These are phyloP conservation scores for Menura novaehollandiae DNA, from an alignment of 2,113 vertebrate genomes.

Conservation along the genomic window DNA sequence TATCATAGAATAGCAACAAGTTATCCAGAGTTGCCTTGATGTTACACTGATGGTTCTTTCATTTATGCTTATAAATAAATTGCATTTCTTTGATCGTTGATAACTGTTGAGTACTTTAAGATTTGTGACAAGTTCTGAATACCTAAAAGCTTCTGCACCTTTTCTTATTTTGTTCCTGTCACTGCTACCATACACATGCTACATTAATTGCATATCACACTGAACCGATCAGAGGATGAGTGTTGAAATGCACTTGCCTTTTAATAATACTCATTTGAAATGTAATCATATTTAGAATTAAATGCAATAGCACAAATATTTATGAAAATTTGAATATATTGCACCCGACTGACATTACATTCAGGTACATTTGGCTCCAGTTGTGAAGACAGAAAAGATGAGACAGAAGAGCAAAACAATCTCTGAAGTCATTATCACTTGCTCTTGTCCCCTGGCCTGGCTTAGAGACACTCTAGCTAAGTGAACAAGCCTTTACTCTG, in stretches of 20 bases:
- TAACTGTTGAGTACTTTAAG: neutral
- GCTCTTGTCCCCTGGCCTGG: neutral
- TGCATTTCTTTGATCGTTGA: neutral
- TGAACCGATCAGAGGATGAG: rapidly evolving
- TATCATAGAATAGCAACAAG: neutral
- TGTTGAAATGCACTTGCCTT: neutral
- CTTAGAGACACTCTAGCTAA: neutral
- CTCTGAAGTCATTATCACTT: neutral
- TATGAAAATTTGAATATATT: neutral
- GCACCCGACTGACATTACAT: neutral
- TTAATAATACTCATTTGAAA: neutral
- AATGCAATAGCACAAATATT: neutral
- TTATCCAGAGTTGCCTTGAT: neutral
- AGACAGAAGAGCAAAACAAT: neutral
- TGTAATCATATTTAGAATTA: neutral
- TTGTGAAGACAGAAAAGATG: neutral
- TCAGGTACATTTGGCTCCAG: neutral
- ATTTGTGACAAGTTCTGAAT: neutral
- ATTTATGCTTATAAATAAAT: conserved; percentile 4
- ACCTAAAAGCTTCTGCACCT: neutral
- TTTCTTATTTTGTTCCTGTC: neutral
- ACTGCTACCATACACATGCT: neutral
- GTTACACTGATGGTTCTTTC: neutral
- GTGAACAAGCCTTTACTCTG: neutral
- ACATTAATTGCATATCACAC: neutral